A percentile compares a stretch with the other conserved stretches of the same genome.
These are phyloP conservation scores for Petrophora chlorosata DNA, from an alignment of 2,888 invertebrate genomes.

Conservation along the genomic window DNA sequence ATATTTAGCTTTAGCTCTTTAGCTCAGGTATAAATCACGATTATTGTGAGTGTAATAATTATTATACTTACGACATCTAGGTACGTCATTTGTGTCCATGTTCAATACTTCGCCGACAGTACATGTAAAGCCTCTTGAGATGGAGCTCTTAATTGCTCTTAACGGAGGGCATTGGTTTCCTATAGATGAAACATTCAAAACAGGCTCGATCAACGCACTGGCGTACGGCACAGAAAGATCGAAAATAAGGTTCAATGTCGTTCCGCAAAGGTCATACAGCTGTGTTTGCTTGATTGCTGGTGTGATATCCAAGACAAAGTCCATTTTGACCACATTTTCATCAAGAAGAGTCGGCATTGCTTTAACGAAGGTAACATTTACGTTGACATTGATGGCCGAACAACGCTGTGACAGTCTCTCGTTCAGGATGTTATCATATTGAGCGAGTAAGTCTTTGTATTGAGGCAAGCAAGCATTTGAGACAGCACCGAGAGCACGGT, in stretches of 20 bases:
- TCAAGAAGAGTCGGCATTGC: constrained; percentile 91
- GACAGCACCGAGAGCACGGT: constrained; percentile 95
- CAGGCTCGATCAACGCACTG: constrained; percentile 93
- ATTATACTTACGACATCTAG: constrained; percentile 94
- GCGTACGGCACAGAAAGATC: constrained; percentile 97
- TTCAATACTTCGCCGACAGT: constrained; percentile 96
- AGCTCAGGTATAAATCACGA: too few relatives aligned
- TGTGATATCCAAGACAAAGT: constrained; percentile 93
- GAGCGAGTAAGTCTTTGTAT: constrained; percentile 92
- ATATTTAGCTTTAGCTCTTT: constrained; percentile 7
- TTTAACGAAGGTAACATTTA: constrained; percentile 95
- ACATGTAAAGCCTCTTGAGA: constrained; percentile 95
- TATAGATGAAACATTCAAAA: constrained; percentile 94
- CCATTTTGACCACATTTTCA: constrained; percentile 95
- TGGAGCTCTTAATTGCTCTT: constrained; percentile 92
- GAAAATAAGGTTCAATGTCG: constrained; percentile 95
- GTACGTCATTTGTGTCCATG: constrained; percentile 95
- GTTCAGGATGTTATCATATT: constrained; percentile 92
- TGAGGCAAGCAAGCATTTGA: constrained; percentile 92
- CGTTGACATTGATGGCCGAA: constrained; percentile 96
- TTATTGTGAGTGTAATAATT: too few relatives aligned
- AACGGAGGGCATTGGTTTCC: constrained; percentile 97
- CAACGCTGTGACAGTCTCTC: constrained; percentile 94
- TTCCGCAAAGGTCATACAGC: constrained; percentile 97
- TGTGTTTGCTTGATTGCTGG: constrained; percentile 95